A percentile compares a stretch with the other conserved stretches of the same genome.
These are phyloP conservation scores for Pangasius larnaudii DNA, from an alignment of 2,797 vertebrate genomes.

Conservation along the genomic window DNA sequence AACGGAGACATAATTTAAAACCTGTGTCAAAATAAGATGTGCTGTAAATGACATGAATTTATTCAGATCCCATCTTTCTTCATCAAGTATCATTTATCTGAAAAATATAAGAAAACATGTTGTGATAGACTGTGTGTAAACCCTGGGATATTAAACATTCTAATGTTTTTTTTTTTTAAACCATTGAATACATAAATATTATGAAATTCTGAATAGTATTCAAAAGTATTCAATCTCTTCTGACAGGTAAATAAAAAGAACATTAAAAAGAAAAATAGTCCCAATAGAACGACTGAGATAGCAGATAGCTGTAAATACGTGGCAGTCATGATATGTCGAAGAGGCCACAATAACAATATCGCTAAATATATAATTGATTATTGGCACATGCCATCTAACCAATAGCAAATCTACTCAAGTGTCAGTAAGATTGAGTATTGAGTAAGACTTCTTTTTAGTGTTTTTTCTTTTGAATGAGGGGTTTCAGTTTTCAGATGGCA, in stretches of 20 bases:
- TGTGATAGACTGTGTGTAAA: neutral
- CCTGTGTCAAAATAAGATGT: neutral
- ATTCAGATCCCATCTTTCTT: neutral
- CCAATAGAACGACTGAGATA: neutral
- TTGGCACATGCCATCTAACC: neutral
- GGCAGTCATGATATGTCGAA: neutral
- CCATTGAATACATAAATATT: neutral
- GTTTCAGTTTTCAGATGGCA: constrained; percentile 2
- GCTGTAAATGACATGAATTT: neutral
- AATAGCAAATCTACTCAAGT: neutral
- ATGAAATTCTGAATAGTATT: neutral
- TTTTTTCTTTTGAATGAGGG: neutral
- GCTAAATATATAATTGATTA: neutral
- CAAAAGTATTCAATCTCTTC: neutral
- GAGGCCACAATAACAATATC: neutral
- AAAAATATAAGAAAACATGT: neutral
- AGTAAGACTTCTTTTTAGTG: constrained; percentile 27
- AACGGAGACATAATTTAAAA: neutral
- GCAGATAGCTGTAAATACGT: neutral
- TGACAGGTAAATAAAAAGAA: neutral
- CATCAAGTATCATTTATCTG: neutral
- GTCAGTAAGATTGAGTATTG: constrained; percentile 16
- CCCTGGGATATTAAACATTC: neutral
- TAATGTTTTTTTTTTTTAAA: neutral
- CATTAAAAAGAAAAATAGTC: neutral